Evolutionary conservation across 2,888 invertebrate genomes (phyloP).

Genomic region (Nomada ferruginata): DNA sequence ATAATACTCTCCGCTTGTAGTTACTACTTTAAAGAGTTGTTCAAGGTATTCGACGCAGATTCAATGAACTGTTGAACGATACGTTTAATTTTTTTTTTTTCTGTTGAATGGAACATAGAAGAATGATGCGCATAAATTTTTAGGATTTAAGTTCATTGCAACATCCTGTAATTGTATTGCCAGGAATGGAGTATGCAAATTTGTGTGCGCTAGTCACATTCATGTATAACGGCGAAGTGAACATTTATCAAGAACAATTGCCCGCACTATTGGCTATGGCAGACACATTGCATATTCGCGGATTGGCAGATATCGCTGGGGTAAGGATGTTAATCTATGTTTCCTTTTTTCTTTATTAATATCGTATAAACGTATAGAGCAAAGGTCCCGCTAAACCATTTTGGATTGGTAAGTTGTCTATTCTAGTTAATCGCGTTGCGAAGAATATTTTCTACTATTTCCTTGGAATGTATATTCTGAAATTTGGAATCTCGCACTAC

Average conservation of each 20-base stretch:
- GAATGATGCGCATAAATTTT: slow-evolving; percentile 52
- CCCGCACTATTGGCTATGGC: slow-evolving; percentile 91
- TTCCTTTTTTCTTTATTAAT: slow-evolving; percentile 28
- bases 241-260: slow-evolving; percentile 91
- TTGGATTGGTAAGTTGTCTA: slow-evolving; percentile 52
- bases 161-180: slow-evolving; percentile 90
- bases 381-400: slow-evolving; percentile 11
- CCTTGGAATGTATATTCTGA: slow-evolving; percentile 44
- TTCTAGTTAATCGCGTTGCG: slow-evolving; percentile 20
- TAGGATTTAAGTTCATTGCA: slow-evolving; percentile 89
- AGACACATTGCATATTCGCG: slow-evolving; percentile 92
- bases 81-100: not conserved
- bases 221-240: slow-evolving; percentile 95
- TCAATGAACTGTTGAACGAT: slow-evolving; percentile 2
- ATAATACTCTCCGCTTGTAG: slow-evolving; percentile 95
- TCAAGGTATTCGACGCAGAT: slow-evolving; percentile 87
- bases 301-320: slow-evolving; percentile 92
- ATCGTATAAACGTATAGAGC: slow-evolving; percentile 30
- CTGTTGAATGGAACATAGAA: not conserved
- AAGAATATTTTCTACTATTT: slow-evolving; percentile 36
- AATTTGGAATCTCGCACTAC: slow-evolving; percentile 22
- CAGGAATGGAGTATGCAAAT: slow-evolving; percentile 90
- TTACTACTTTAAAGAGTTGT: slow-evolving; percentile 94
- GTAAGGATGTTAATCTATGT: slow-evolving; percentile 84
- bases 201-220: slow-evolving; percentile 91